Evolutionary conservation across 2,113 vertebrate genomes (phyloP), one percentile per base, ranked within the genome.

Genomic region (Trochalopteron elliotii): DNA sequence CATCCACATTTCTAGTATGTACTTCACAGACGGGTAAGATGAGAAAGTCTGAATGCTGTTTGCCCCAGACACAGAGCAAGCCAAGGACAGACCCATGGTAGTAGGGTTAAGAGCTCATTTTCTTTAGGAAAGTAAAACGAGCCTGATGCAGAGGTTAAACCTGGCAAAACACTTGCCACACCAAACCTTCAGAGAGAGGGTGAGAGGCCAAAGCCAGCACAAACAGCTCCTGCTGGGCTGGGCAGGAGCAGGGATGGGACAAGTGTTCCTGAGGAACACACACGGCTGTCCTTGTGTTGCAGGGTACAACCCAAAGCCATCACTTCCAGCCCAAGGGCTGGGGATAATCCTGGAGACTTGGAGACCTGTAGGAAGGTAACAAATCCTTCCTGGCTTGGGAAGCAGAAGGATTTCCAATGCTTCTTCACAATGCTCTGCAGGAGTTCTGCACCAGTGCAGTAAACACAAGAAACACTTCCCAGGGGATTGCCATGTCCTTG

Each of bases 281-380:
- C 4, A 11, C 0, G 2, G 13, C 52, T 24, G 5, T 0, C 1
- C 20, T 3, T 42, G 44, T 27, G 24, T 1, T 2, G 1, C 16
- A 39, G 65, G 33, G 22, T 9, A n/a, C 22, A 13, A 21, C 21
- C 57, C 4, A 27, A 21, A 83, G 33, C 33, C 68, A 63, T 7
- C 57, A 9, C 39, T 27, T 5, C 57, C 57, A 33, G 11, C 37
- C 35, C 19, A 21, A 13, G 8, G 49, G 21, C 16, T 77, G 59
- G 15, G 7, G 30, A 55, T 10, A 7, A 64, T 15, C 56, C 47
- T 17, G 39, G 15, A 55, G 18, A 19, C 3, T 59, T 78, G 25
- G 12, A 72, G 44, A 65, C 2, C 23, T 33, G 2, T 0, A 53
- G 33, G 10, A 65, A 71, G 4, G 59, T 5, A 72, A 5, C 2